Percentiles rank a stretch among this genome's conserved stretches.
phyloP scores from a whole-genome alignment of 1,140 invertebrate species.

The Oncopeltus fasciatus region DNA sequence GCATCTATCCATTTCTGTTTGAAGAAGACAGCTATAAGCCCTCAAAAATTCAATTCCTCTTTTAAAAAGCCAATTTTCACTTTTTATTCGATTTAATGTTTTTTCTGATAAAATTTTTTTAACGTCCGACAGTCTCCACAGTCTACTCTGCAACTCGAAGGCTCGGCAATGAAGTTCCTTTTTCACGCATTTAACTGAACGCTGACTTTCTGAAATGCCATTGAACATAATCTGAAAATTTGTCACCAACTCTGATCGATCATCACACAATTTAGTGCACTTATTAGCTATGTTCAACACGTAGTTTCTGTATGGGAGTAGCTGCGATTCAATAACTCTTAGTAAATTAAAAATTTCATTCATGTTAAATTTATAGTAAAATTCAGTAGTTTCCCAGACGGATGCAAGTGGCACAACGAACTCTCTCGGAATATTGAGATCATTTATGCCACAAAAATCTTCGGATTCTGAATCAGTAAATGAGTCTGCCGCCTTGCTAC shows the following conservation, averaged over 20 bases:
- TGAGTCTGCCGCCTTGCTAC: not conserved
- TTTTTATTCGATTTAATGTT: not conserved
- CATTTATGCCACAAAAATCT: not conserved
- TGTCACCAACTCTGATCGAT: constrained; percentile 5
- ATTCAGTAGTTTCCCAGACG: constrained; percentile 14
- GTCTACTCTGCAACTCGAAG: constrained; percentile 11
- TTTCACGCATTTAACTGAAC: constrained; percentile 10
- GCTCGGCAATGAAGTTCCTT: constrained; percentile 15
- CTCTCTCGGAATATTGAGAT: not conserved
- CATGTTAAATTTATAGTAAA: constrained; percentile 6
- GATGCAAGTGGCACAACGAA: not conserved
- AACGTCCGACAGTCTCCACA: constrained; percentile 6
- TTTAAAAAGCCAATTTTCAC: constrained; percentile 10
- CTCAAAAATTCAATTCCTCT: not conserved
- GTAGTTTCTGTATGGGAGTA: constrained; percentile 12
- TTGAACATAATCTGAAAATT: constrained; percentile 20
- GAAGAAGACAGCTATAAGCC: constrained; percentile 8
- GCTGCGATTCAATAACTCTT: not conserved
- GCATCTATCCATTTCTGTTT: constrained; percentile 16
- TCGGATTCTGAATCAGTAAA: not conserved
- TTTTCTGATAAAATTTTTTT: not conserved
- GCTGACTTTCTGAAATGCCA: constrained; percentile 6
- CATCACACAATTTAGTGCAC: not conserved
- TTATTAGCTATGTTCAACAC: not conserved
- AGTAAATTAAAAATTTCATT: constrained; percentile 8